Conservation (phyloP, 2,113 vertebrate genomes). For the Shinisaurus crocodilurus region DNA sequence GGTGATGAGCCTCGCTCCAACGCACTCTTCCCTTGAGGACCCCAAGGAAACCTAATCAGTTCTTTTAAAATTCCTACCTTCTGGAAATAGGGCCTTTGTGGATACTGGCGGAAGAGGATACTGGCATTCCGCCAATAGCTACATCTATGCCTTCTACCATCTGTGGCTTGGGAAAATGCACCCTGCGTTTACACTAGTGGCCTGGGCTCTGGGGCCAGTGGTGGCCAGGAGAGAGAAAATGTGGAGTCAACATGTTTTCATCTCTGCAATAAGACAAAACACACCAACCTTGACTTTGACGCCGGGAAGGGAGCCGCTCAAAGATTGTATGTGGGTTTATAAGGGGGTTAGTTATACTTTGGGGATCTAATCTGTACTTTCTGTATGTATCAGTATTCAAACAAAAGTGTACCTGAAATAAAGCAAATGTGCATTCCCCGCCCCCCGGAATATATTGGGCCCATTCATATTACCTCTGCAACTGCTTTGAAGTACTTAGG, state of each 20-base stretch:
- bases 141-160: rapidly evolving
- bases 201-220: neutral
- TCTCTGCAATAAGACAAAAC: slow-evolving; percentile 21
- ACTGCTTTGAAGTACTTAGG: rapidly evolving
- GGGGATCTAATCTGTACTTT: slow-evolving; percentile 52
- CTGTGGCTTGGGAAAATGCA: no score
- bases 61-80: neutral
- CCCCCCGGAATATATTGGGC: slow-evolving; percentile 9
- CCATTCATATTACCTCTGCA: rapidly evolving
- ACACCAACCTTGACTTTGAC: rapidly evolving
- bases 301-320: neutral
- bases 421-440: slow-evolving; percentile 72
- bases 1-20: no score
- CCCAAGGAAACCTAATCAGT: neutral
- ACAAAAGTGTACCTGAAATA: slow-evolving; percentile 65
- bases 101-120: no score
- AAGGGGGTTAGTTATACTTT: rapidly evolving
- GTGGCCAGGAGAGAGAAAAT: neutral
- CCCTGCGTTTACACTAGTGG: neutral
- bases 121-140: no score
- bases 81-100: neutral
- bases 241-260: neutral
- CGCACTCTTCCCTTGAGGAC: no score
- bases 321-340: neutral
- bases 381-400: slow-evolving; percentile 60